These are phyloP conservation scores for Archips xylosteana DNA, from an alignment of 2,888 invertebrate genomes.

Conservation along the genomic window DNA sequence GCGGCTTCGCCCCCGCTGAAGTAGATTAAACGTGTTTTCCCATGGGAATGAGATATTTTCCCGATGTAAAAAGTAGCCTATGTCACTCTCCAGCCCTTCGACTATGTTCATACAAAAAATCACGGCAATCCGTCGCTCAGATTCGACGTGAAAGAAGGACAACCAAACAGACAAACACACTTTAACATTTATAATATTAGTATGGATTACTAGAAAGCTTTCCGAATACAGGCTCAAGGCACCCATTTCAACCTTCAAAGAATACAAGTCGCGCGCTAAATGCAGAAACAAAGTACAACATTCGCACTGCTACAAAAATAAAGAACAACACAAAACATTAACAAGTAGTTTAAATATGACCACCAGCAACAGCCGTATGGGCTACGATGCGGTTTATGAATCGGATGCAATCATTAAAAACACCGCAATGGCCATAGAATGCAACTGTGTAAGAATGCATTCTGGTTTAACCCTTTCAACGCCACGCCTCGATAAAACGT, in stretches of 20 bases:
- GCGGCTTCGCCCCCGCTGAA: too few species aligned
- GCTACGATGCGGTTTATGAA: not conserved
- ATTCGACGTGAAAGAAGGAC: too few species aligned
- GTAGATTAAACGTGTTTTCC: too few species aligned
- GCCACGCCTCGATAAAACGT: too few species aligned
- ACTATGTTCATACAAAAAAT: too few species aligned
- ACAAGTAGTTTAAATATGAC: not conserved
- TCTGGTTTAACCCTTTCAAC: too few species aligned
- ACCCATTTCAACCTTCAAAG: constrained; percentile 3
- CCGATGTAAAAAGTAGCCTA: too few species aligned
- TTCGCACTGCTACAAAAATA: constrained; percentile 26
- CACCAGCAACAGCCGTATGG: not conserved
- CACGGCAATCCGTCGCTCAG: too few species aligned
- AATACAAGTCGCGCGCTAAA: constrained; percentile 30
- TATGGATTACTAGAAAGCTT: not conserved
- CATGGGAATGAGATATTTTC: too few species aligned
- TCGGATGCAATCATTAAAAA: constrained; percentile 4
- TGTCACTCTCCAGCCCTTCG: too few species aligned
- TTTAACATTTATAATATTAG: too few species aligned
- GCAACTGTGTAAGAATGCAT: not conserved
- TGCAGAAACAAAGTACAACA: constrained; percentile 24
- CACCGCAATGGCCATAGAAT: not conserved
- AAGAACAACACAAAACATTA: not conserved
- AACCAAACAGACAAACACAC: too few species aligned
- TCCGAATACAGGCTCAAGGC: not conserved